Conservation (phyloP, 2,888 invertebrate genomes). For the Helleia helle region DNA sequence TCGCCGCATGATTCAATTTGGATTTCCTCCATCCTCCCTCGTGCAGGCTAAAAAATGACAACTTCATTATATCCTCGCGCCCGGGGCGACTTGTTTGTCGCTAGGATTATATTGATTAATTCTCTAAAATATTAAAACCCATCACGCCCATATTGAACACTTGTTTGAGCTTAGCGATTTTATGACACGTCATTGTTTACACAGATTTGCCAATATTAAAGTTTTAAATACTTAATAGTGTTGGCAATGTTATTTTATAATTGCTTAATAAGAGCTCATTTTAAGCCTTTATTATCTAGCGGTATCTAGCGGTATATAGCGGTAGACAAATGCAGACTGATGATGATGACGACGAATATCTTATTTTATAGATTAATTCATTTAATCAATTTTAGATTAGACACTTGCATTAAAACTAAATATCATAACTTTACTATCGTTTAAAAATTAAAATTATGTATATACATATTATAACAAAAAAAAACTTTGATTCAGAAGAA, state of each 20-base stretch:
- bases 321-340: too few relatives aligned
- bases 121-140: slow-evolving; percentile 71
- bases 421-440: too few relatives aligned
- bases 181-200: slow-evolving; percentile 49
- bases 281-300: too few relatives aligned
- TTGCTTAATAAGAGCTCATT: not conserved
- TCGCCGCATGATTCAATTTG: slow-evolving; percentile 79
- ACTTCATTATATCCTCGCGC: slow-evolving; percentile 72
- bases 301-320: too few relatives aligned
- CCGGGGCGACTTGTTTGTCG: slow-evolving; percentile 68
- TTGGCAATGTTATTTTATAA: not conserved
- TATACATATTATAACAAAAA: too few relatives aligned
- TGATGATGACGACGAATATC: too few relatives aligned
- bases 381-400: too few relatives aligned
- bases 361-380: too few relatives aligned
- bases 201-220: slow-evolving; percentile 30
- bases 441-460: too few relatives aligned
- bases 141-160: slow-evolving; percentile 63
- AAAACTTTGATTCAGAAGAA: too few relatives aligned
- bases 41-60: slow-evolving; percentile 72
- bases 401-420: too few relatives aligned
- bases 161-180: slow-evolving; percentile 58
- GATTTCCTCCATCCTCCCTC: slow-evolving; percentile 75
- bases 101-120: slow-evolving; percentile 74
- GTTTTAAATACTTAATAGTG: slow-evolving; percentile 1